Evolutionary conservation across 1,140 invertebrate species (phyloP), one percentile per base, ranked within the genome.

Genomic region (Nasonia vitripennis): DNA sequence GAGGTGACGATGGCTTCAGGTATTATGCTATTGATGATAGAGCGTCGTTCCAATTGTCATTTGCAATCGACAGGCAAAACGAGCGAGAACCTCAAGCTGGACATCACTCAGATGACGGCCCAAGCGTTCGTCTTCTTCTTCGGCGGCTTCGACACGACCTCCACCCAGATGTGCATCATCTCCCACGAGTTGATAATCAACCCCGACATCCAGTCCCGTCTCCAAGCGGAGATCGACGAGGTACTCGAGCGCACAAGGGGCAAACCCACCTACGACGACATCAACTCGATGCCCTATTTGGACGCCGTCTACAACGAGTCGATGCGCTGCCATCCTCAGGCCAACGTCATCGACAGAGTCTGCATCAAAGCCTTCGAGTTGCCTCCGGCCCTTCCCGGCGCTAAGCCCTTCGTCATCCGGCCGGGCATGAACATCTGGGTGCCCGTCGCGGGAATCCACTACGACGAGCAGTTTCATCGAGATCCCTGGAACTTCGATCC

Each of bases 191-290:
- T 96, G 11, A 94, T 95, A 27, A 89, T 91, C 55, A 93, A 96
- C 91, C 93, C 93, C 31, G 94, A 95, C 20, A 90, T 95, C 23
- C 95, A 96, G 87, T 89, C 94, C 20, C 94, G 92, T 87, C 88
- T 96, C 2, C 93, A 92, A 75, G 91, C 94, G 71, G 96, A 96
- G 91, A 94, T 96, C 27, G 90, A 94, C n/a, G 86, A 91, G 62
- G 87, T 92, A 20, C 73, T 89, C 23, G 83, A 90, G 5, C 84
- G 87, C 9, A 78, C 87, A 48, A 78, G 89, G 31, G 91, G 89
- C 1, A 81, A 91, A 34, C 86, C 94, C 0, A 92, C 87, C 5
- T 94, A 94, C 78, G 92, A 94, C 6, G 89, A 90, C 12, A 89
- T 95, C 2, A 90, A 91, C 48, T 88, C 90, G 51, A 93, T 94